Base-by-base conservation (phyloP, 2,113 vertebrate species). In the Tamias sibiricus region DNA sequence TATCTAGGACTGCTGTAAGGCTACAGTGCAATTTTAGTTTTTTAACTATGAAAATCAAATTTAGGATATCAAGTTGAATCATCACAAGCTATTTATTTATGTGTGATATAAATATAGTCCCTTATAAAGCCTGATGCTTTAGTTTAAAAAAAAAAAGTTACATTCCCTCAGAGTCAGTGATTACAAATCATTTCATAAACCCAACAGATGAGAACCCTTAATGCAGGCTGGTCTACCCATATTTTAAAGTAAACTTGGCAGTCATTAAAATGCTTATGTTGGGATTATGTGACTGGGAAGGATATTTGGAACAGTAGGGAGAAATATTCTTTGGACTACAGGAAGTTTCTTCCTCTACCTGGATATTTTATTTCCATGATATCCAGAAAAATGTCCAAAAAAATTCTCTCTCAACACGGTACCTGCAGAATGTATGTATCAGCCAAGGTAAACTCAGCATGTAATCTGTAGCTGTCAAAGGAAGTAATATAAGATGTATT, bases 401-500 rank as follows among this genome's bases (percentile, higher is more conserved):
- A 96, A 82, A 3, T 84, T 75, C 93, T 40, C 10, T 87, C 9
- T 80, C 72, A 30, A 57, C 62, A 68, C 1, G 81, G 32, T 5
- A 96, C 86, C 62, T 90, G 77, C 44, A 90, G 72, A 90, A 97
- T 75, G 35, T 91, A 8, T 80, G 0, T 57, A 35, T 97, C 91
- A 68, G 2, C 90, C 94, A 86, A 85, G 24, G 81, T 98, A 97
- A 94, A 95, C 86, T 85, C 76, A 59, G 66, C 66, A 71, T 97
- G 95, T 42, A 92, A 54, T 96, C 92, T 97, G 77, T 64, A 97
- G 59, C 72, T 95, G 35, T 97, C 90, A 96, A 81, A 95, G 97
- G 69, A 81, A 87, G n/a, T 75, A 97, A 91, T 89, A 92, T 96
- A 92, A 95, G 95, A 95, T 89, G 75, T 79, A 97, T 94, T 96